phyloP scores from a whole-genome alignment of 2,888 invertebrate species.

The Galerucella pusilla region DNA sequence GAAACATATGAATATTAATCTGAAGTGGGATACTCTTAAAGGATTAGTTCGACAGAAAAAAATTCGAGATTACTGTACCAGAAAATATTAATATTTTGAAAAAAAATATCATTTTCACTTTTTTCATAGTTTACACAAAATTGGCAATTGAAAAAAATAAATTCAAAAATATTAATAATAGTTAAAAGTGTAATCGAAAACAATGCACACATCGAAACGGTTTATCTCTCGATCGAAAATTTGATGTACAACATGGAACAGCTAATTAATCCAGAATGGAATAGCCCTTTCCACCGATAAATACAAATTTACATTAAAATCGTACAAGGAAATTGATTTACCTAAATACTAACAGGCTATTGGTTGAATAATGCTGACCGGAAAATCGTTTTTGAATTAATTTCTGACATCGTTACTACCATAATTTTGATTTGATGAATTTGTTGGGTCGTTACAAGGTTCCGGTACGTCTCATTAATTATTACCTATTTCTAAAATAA shows the following conservation, averaged over 20 bases:
- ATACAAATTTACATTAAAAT: not conserved
- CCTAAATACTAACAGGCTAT: not conserved
- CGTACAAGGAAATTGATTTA: not conserved
- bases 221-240: too few relatives aligned
- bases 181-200: too few relatives aligned
- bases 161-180: too few relatives aligned
- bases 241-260: not conserved
- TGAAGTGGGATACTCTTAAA: too few relatives aligned
- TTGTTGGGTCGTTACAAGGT: not conserved
- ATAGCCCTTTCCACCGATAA: not conserved
- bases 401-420: not conserved
- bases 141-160: too few relatives aligned
- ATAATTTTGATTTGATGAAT: constrained; percentile 7
- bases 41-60: too few relatives aligned
- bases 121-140: too few relatives aligned
- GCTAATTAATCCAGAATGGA: not conserved
- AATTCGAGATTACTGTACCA: too few relatives aligned
- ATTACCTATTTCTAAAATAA: not conserved
- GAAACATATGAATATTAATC: too few relatives aligned
- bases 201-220: too few relatives aligned
- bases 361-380: constrained; percentile 11
- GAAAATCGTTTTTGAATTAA: constrained; percentile 12
- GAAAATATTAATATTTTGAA: too few relatives aligned
- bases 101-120: too few relatives aligned
- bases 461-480: not conserved